Conservation (phyloP, 1,140 invertebrate genomes). For the Hyles vespertilio region DNA sequence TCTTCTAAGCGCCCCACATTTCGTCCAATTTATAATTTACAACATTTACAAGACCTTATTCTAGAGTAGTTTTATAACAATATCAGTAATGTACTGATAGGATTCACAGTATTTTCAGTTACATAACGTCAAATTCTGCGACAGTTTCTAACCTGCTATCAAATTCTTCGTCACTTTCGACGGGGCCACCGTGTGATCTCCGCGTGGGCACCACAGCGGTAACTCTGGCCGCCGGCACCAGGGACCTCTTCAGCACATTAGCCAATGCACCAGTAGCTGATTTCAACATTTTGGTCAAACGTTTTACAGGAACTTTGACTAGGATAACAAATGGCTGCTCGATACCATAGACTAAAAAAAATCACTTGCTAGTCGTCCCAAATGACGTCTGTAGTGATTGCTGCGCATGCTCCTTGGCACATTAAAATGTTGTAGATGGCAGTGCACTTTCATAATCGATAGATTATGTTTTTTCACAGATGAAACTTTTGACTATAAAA, state of each 20-base stretch:
- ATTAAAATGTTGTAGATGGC: too few species aligned
- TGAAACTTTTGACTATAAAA: too few species aligned
- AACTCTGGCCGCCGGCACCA: conserved; percentile 55
- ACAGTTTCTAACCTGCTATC: conserved; percentile 56
- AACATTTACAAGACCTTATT: too few species aligned
- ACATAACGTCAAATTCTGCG: conserved; percentile 63
- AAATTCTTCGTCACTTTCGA: conserved; percentile 66
- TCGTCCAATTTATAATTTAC: too few species aligned
- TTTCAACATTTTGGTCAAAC: conserved; percentile 62
- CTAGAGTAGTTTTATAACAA: too few species aligned
- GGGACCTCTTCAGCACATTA: conserved; percentile 56
- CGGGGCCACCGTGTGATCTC: conserved; percentile 49
- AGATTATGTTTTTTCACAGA: too few species aligned
- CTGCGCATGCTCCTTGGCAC: not conserved
- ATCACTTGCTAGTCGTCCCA: conserved; percentile 16
- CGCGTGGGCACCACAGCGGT: conserved; percentile 44
- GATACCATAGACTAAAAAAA: conserved; percentile 45
- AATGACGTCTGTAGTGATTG: conserved; percentile 1
- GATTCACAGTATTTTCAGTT: conserved; percentile 48
- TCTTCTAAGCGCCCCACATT: too few species aligned
- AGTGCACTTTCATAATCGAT: too few species aligned
- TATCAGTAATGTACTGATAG: not conserved
- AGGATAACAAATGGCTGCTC: conserved; percentile 68
- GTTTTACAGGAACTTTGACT: conserved; percentile 45
- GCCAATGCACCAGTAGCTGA: conserved; percentile 56